A percentile compares a stretch with the other conserved stretches of the same genome.
phyloP scores from a whole-genome alignment of 1,140 invertebrate genomes.

The Bombus ignitus region DNA sequence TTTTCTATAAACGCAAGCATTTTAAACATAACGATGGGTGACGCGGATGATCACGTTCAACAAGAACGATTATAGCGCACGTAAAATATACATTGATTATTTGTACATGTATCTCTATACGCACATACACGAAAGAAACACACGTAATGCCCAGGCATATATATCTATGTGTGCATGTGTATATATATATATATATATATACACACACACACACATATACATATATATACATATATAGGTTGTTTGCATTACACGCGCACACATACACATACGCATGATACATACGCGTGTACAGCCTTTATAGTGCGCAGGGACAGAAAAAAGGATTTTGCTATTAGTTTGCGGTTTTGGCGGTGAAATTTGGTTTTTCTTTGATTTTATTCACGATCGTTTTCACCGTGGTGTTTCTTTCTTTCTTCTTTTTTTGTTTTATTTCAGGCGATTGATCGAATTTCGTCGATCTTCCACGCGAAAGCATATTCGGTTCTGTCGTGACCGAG shows the following conservation, averaged over 20 bases:
- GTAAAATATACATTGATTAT: constrained; percentile 57
- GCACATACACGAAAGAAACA: constrained; percentile 55
- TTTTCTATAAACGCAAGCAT: constrained; percentile 25
- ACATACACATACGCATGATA: constrained; percentile 32
- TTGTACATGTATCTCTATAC: constrained; percentile 52
- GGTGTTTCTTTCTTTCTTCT: neutral
- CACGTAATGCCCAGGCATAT: constrained; percentile 58
- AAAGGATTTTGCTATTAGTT: constrained; percentile 2
- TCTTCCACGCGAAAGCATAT: neutral
- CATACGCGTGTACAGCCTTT: constrained; percentile 32
- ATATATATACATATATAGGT: constrained; percentile 7
- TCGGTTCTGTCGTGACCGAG: neutral
- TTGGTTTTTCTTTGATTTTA: constrained; percentile 46
- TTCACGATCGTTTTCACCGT: constrained; percentile 33
- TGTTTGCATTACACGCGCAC: neutral
- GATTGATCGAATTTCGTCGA: neutral
- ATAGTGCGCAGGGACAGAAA: constrained; percentile 39
- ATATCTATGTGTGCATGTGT: neutral
- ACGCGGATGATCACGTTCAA: constrained; percentile 38
- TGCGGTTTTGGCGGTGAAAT: constrained; percentile 33
- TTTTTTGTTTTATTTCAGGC: neutral
- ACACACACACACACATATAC: too few species aligned
- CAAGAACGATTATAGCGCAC: constrained; percentile 50
- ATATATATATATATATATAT: constrained; percentile 18
- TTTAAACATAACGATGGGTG: constrained; percentile 43